Percentiles rank a stretch among this genome's conserved stretches.
Evolutionary conservation across 2,113 vertebrate genomes (phyloP).

Genomic region (Misgurnus mizolepis): DNA sequence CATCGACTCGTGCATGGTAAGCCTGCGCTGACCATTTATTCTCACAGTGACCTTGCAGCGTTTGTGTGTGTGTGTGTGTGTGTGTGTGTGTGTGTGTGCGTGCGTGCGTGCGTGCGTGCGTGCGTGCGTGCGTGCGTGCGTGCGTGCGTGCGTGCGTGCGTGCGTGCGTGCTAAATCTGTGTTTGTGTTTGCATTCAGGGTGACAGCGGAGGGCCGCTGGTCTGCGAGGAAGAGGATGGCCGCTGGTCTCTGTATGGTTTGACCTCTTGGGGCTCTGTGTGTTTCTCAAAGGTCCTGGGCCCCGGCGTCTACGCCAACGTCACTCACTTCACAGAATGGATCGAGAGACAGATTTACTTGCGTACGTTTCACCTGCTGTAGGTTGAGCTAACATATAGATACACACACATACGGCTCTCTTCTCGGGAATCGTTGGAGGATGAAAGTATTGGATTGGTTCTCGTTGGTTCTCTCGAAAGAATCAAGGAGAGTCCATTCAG

Average conservation of each 20-base stretch:
- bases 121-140: constrained; percentile 57
- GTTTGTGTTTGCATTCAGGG: constrained; percentile 63
- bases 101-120: not conserved
- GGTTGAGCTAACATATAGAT: constrained; percentile 27
- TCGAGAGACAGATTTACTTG: constrained; percentile 50
- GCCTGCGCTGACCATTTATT: not conserved
- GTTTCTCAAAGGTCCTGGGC: constrained; percentile 85
- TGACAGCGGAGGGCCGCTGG: constrained; percentile 84
- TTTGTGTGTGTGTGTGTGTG: not conserved
- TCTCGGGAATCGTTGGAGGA: not conserved
- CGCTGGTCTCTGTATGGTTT: constrained; percentile 86
- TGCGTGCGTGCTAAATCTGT: constrained; percentile 10
- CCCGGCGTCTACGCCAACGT: constrained; percentile 88
- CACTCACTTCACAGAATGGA: constrained; percentile 54
- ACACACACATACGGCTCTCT: not conserved
- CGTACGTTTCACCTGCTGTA: constrained; percentile 49
- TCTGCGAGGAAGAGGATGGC: constrained; percentile 77
- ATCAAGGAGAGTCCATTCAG: no score
- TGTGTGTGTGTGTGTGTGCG: constrained; percentile 57
- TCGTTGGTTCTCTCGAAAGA: no score
- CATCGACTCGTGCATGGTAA: constrained; percentile 77
- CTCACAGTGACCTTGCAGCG: not conserved
- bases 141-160: not conserved
- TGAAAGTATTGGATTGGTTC: not conserved
- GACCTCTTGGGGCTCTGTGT: constrained; percentile 87